Conservation (phyloP, 2,113 vertebrate genomes). For the Hucho hucho region DNA sequence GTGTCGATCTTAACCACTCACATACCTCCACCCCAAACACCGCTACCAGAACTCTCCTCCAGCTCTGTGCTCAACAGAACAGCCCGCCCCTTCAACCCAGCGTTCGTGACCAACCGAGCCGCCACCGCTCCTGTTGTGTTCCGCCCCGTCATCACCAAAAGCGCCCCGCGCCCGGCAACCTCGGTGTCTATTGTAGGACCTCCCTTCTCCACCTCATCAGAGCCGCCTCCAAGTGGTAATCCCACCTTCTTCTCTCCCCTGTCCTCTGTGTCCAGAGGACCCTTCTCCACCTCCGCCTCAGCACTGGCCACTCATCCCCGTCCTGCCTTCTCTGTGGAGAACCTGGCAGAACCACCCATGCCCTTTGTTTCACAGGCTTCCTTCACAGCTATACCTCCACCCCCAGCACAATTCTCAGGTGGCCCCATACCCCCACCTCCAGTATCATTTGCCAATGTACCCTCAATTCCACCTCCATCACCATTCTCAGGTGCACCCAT, state of each 20-base stretch:
- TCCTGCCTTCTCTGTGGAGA: conserved; percentile 42
- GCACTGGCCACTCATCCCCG: conserved; percentile 25
- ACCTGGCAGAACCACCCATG: conserved; percentile 40
- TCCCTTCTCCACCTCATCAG: conserved; percentile 50
- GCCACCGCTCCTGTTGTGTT: conserved; percentile 80
- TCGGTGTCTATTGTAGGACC: conserved; percentile 61
- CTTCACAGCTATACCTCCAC: conserved; percentile 24
- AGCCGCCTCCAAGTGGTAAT: conserved; percentile 19
- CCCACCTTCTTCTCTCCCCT: conserved; percentile 8
- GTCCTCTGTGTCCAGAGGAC: conserved; percentile 22
- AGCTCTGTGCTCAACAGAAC: conserved; percentile 80
- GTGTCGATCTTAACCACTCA: conserved; percentile 51
- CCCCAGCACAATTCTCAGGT: too few relatives aligned
- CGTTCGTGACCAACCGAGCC: conserved; percentile 80
- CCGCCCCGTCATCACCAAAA: conserved; percentile 64
- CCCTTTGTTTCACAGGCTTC: conserved; percentile 40
- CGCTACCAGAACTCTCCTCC: conserved; percentile 67
- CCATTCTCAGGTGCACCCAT: too few relatives aligned
- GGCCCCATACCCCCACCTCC: conserved; percentile 5
- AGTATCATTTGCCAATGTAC: conserved; percentile 23
- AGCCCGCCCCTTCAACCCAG: conserved; percentile 91
- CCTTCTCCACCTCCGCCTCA: conserved; percentile 14
- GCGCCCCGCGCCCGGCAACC: conserved; percentile 58
- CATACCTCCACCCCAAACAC: conserved; percentile 53
- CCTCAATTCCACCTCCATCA: conserved; percentile 27